A percentile compares a stretch with the other conserved stretches of the same genome.
Conservation (phyloP, 1,140 invertebrate species). For the Eueides isabella region DNA sequence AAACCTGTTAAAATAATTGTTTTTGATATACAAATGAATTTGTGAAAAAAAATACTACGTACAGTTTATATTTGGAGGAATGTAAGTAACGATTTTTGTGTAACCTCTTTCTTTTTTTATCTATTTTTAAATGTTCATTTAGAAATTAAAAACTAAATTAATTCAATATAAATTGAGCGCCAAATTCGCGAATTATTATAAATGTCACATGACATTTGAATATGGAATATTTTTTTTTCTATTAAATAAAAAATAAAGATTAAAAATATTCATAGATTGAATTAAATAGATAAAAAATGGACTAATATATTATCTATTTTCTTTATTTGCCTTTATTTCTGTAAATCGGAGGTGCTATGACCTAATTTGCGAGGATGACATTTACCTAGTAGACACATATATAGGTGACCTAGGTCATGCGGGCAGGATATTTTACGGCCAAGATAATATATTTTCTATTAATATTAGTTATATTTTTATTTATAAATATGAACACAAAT, state of each 20-base stretch:
- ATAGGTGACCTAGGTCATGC: conserved; percentile 58
- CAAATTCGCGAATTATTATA: neutral
- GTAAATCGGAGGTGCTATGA: conserved; percentile 39
- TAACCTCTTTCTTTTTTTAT: conserved; percentile 40
- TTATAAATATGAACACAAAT: neutral
- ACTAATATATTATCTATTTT: neutral
- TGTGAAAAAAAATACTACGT: conserved; percentile 29
- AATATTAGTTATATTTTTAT: neutral
- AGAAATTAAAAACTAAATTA: neutral
- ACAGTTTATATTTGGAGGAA: conserved; percentile 6
- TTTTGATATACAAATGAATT: conserved; percentile 29
- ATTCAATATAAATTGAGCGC: neutral
- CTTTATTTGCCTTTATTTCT: neutral
- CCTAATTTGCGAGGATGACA: conserved; percentile 59
- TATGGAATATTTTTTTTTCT: neutral
- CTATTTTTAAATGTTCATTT: conserved; percentile 33
- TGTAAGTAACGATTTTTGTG: conserved; percentile 58
- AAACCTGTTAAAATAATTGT: conserved; percentile 6
- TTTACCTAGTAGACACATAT: conserved; percentile 48
- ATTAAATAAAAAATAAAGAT: neutral
- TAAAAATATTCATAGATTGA: neutral
- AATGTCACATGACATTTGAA: conserved; percentile 9
- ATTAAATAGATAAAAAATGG: neutral
- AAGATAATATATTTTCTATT: neutral
- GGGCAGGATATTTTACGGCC: conserved; percentile 7